phyloP scores from a whole-genome alignment of 1,140 invertebrate genomes.

The Mizuhopecten yessoensis region DNA sequence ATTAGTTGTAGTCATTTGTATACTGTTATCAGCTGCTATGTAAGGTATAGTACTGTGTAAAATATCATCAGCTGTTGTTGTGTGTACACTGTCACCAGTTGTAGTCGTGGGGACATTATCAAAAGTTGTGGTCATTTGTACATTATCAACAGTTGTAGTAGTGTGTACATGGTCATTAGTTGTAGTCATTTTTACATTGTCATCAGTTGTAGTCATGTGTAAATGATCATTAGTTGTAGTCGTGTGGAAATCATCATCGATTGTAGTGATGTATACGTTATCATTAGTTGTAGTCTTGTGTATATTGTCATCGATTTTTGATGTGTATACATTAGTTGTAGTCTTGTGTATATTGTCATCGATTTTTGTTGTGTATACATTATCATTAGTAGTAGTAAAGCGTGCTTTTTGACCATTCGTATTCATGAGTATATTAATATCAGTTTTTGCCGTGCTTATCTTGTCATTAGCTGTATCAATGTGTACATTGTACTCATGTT shows the following conservation, averaged over 20 bases:
- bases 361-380: no score
- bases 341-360: no score
- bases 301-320: no score
- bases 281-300: no score
- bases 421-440: not conserved
- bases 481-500: no score
- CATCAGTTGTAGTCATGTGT: no score
- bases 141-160: no score
- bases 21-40: no score
- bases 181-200: no score
- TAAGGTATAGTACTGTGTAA: not conserved
- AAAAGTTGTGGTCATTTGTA: not conserved
- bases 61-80: not conserved
- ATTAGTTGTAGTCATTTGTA: not conserved
- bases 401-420: not conserved
- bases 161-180: no score
- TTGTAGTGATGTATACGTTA: not conserved
- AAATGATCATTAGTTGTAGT: no score
- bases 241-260: not conserved
- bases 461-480: not conserved
- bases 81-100: not conserved
- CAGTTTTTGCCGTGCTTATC: not conserved
- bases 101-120: not conserved
- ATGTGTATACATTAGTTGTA: no score
- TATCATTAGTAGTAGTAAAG: not conserved